A percentile compares a stretch with the other conserved stretches of the same genome.
These are phyloP conservation scores for Callorhinus ursinus DNA, from an alignment of 2,113 vertebrate genomes.

Conservation along the genomic window DNA sequence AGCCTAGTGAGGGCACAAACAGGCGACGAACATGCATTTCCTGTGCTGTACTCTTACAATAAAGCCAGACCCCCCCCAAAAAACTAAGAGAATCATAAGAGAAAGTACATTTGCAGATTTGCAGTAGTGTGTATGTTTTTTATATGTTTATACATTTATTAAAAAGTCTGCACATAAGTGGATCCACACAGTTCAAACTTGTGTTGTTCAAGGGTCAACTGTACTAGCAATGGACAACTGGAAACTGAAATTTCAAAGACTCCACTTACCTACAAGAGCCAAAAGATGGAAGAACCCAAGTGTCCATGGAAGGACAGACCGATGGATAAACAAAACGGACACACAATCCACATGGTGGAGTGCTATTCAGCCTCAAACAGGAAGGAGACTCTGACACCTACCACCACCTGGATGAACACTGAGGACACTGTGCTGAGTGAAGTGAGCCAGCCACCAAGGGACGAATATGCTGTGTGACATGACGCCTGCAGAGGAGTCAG, in stretches of 20 bases:
- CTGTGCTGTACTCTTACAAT: background rate
- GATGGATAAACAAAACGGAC: rapidly evolving
- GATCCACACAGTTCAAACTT: background rate
- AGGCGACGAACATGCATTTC: background rate
- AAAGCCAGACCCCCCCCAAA: too few relatives aligned
- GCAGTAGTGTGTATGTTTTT: background rate
- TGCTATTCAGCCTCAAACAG: rapidly evolving
- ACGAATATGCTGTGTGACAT: rapidly evolving
- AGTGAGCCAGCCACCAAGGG: background rate
- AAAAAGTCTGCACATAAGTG: background rate
- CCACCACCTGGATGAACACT: background rate
- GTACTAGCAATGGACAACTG: background rate
- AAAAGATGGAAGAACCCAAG: background rate
- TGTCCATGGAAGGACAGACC: rapidly evolving
- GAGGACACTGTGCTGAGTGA: background rate
- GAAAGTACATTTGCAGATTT: background rate
- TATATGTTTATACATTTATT: background rate
- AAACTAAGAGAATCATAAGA: background rate
- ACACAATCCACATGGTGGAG: background rate
- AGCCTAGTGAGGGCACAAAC: background rate
- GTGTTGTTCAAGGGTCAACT: background rate
- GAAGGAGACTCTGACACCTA: background rate
- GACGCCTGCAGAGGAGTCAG: background rate
- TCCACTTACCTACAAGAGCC: background rate
- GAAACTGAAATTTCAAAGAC: background rate